A percentile compares a stretch with the other conserved stretches of the same genome.
Conservation (phyloP, 2,113 vertebrate species). For the Ailurus styani region DNA sequence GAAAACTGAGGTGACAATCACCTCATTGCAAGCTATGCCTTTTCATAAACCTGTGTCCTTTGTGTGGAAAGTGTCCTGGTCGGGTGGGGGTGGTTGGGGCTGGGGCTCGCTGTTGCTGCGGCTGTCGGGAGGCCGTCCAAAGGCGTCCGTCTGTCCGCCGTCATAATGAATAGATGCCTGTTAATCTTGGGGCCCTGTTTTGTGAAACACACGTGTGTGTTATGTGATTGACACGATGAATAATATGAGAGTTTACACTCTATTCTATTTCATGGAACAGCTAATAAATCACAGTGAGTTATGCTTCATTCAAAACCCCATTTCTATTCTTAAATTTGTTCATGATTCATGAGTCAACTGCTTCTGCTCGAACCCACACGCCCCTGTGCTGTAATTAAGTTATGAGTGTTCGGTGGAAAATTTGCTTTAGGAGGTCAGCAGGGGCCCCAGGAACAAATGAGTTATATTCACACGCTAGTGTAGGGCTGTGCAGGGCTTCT, state of each 20-base stretch:
- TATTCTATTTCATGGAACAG: not conserved
- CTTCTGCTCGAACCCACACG: not conserved
- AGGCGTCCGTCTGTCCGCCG: rapidly evolving
- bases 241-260: not conserved
- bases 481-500: no score
- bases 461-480: rapidly evolving
- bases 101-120: no score
- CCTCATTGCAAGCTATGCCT: not conserved
- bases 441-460: no score
- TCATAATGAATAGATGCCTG: rapidly evolving
- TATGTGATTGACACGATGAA: no score
- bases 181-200: rapidly evolving
- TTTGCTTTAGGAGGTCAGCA: not conserved
- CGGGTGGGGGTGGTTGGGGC: not conserved
- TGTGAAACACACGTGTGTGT: rapidly evolving
- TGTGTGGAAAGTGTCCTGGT: no score
- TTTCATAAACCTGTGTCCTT: not conserved
- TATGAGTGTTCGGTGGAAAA: not conserved
- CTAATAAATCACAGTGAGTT: not conserved
- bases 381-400: not conserved
- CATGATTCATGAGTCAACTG: not conserved
- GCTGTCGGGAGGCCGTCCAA: no score
- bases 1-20: not conserved
- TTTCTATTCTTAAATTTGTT: not conserved
- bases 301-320: not conserved